Conservation (phyloP, 1,140 invertebrate genomes). For the Drosophila pseudoobscura region DNA sequence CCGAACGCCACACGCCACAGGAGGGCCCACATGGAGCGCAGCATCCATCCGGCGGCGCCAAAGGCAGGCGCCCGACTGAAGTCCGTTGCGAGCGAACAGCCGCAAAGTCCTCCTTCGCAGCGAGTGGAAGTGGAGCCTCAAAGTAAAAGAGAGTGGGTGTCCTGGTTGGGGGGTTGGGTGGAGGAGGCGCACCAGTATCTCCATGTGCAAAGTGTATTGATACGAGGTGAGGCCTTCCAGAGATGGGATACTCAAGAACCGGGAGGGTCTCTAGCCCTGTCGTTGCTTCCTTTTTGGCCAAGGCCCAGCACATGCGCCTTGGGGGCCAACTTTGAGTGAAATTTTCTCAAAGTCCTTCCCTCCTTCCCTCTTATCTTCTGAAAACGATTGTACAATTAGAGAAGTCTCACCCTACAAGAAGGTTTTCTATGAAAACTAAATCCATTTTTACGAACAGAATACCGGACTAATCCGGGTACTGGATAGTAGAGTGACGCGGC, state of each 20-base stretch:
- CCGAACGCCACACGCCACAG: no score
- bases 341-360: no score
- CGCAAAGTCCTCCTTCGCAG: conserved; percentile 9
- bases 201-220: neutral
- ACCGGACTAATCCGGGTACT: no score
- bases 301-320: conserved; percentile 57
- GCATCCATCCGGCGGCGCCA: conserved; percentile 25
- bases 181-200: neutral
- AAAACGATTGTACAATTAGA: no score
- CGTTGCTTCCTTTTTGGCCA: conserved; percentile 39
- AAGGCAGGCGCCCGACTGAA: conserved; percentile 47
- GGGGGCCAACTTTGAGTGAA: conserved; percentile 1
- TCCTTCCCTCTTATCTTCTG: no score
- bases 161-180: neutral
- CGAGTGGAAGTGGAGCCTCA: conserved; percentile 36
- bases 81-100: conserved; percentile 10
- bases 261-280: neutral
- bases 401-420: no score
- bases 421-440: no score
- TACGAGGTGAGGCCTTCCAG: no score
- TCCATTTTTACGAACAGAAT: no score
- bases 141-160: neutral
- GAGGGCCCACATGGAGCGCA: no score
- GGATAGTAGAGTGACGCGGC: no score
- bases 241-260: neutral